Conservation (phyloP, 1,140 invertebrate genomes). For the Phymorhynchus buccinoides region DNA sequence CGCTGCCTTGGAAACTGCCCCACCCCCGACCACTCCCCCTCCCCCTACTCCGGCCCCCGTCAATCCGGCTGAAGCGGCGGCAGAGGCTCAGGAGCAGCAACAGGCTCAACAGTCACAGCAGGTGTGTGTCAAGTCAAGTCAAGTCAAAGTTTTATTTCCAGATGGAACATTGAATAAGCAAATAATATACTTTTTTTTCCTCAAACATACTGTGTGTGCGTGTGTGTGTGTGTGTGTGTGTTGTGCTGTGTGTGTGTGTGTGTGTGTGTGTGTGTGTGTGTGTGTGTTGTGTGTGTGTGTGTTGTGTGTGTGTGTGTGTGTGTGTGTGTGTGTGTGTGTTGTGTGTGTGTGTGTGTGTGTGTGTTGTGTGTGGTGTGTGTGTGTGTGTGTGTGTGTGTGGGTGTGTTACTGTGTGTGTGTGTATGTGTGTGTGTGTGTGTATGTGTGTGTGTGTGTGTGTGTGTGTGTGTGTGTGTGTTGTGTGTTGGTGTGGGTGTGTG, state of each 20-base stretch:
- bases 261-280: no score
- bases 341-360: not conserved
- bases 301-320: no score
- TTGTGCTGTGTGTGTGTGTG: no score
- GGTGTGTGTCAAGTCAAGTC: not conserved
- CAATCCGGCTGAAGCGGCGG: not conserved
- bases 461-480: not conserved
- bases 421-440: not conserved
- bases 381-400: slow-evolving; percentile 8
- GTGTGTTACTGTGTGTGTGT: not conserved
- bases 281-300: no score
- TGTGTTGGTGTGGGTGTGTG: not conserved
- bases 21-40: not conserved
- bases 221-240: no score
- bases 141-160: no score
- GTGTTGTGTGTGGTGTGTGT: not conserved
- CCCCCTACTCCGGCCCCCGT: not conserved
- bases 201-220: no score
- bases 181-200: no score
- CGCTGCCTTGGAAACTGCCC: not conserved
- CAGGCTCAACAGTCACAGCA: not conserved
- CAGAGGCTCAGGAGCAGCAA: not conserved
- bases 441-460: not conserved
- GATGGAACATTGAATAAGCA: no score
- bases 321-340: not conserved